Conservation (phyloP, 2,888 invertebrate genomes). For the Oligia latruncula region DNA sequence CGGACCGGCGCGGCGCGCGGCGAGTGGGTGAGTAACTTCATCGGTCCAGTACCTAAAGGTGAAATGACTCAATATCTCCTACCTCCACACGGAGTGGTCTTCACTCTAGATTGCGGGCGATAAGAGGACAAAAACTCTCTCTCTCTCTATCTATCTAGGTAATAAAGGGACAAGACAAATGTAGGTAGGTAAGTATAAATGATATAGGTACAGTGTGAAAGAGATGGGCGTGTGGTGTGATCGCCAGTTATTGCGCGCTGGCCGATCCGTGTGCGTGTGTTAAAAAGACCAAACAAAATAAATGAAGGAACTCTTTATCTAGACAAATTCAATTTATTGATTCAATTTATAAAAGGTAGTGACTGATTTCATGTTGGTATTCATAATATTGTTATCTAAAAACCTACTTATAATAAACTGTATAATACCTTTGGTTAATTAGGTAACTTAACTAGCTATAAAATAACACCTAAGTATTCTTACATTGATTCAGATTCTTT, state of each 20-base stretch:
- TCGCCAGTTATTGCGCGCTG: too few relatives aligned
- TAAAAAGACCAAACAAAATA: background rate
- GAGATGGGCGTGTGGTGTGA: too few relatives aligned
- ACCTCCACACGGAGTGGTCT: background rate
- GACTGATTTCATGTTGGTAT: constrained; percentile 77
- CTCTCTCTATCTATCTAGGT: background rate
- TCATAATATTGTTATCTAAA: constrained; percentile 35
- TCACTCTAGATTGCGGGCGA: background rate
- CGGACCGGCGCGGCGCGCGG: too few relatives aligned
- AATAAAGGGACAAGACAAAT: too few relatives aligned
- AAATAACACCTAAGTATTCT: constrained; percentile 39
- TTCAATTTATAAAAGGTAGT: constrained; percentile 77
- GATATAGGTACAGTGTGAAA: too few relatives aligned
- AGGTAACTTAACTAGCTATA: constrained; percentile 82
- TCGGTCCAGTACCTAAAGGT: too few relatives aligned
- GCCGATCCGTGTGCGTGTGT: too few relatives aligned
- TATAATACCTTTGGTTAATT: constrained; percentile 85
- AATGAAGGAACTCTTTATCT: background rate
- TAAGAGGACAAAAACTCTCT: background rate
- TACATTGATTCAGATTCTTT: constrained; percentile 42
- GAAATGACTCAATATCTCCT: background rate
- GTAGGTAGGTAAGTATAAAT: background rate
- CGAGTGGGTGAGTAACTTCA: background rate
- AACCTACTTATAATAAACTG: constrained; percentile 71
- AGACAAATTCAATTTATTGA: constrained; percentile 63